Base-by-base conservation (phyloP, 2,113 vertebrate species). In the Spea bombifrons region DNA sequence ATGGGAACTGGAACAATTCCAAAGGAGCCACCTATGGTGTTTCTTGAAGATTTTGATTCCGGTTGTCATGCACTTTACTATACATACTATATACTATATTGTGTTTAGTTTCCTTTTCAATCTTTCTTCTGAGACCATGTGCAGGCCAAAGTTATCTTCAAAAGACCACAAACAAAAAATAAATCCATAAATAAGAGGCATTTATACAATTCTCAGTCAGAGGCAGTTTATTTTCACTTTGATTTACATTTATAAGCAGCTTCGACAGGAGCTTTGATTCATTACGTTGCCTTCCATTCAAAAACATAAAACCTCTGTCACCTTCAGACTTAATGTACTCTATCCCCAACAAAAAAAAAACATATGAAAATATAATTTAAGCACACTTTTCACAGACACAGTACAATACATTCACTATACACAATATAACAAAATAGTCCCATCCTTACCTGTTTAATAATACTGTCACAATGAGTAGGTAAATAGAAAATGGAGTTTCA, bases 311-410 rank as follows among this genome's bases (percentile, higher is more conserved):
- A 84, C 86, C 89, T 90, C 92, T 92, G 92, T 92, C 84, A 83
- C 92, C 94, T 93, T 89, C 90, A 90, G 89, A 95, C 91, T 92
- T 88, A 89, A 92, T 92, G 92, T 94, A 93, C 88, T 89, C 90
- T 90, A 84, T 90, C 87, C 87, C 90, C 89, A 92, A 93, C 90
- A 93, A 92, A 94, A 96, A 30, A 30, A 30, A 92, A 94, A 96
- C 91, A 95, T 97, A 97, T 84, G 94, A 97, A 97, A 98, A 97
- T 97, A 97, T 96, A 97, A 95, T 98, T 96, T 98, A 96, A 96
- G 95, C 94, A 96, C 94, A 91, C 87, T 92, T 97, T 94, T 92
- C 95, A 95, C 91, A 94, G 91, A 96, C 91, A 95, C 93, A 81
- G 88, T 94, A 97, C 95, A 88, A 93, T 96, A 98, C 95, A 97